Evolutionary conservation across 2,113 vertebrate species (phyloP).

Genomic region (Rhinogobius similis): DNA sequence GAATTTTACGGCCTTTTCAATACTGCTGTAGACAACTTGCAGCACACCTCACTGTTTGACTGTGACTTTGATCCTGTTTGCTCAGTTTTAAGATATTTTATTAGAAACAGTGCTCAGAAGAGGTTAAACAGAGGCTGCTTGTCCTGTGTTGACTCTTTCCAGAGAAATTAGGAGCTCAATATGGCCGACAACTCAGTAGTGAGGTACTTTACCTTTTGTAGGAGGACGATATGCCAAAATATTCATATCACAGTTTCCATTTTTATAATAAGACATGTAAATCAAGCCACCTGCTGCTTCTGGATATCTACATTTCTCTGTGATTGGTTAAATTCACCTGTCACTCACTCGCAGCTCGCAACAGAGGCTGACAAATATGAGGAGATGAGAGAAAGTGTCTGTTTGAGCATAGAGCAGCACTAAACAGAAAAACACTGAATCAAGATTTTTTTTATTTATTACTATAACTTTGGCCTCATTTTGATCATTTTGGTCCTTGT

Average conservation of each 20-base stretch:
- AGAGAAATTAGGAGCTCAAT: background rate
- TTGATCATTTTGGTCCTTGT: background rate
- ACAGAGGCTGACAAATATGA: background rate
- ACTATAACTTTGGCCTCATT: background rate
- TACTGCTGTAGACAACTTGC: too few species aligned
- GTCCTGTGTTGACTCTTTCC: conserved; percentile 49
- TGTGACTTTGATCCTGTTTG: too few species aligned
- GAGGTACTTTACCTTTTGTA: too few species aligned
- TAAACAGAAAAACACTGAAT: background rate
- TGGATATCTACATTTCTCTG: background rate
- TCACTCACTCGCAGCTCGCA: background rate
- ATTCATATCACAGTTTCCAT: too few species aligned
- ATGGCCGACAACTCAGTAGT: too few species aligned
- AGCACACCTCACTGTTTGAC: too few species aligned
- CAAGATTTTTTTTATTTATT: too few species aligned
- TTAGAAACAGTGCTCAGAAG: too few species aligned
- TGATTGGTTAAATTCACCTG: background rate
- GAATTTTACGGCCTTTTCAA: too few species aligned
- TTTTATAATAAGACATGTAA: too few species aligned
- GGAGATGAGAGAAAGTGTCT: background rate
- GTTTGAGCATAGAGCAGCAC: background rate
- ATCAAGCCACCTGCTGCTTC: background rate
- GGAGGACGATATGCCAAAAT: too few species aligned
- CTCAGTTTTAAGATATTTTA: too few species aligned
- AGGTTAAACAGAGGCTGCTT: background rate